These are phyloP conservation scores for Tragelaphus imberbis DNA, from an alignment of 2,113 vertebrate species.

Conservation along the genomic window DNA sequence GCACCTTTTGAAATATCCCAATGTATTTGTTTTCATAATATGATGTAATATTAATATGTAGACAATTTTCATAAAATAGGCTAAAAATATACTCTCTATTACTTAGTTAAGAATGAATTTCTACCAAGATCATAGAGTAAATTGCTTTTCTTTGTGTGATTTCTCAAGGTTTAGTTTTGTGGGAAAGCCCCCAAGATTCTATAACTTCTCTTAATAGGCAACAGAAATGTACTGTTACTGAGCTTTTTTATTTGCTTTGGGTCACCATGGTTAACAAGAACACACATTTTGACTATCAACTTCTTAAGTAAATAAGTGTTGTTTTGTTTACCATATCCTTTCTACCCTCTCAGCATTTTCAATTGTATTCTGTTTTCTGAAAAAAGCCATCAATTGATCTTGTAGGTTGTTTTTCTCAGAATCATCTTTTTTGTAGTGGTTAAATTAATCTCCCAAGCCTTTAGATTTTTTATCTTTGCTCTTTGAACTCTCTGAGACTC, in stretches of 20 bases:
- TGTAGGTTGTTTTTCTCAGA: not conserved
- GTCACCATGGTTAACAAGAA: not conserved
- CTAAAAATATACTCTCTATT: not conserved
- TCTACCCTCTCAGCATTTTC: not conserved
- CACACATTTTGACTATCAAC: not conserved
- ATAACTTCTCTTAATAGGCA: not conserved
- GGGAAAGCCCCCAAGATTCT: not conserved
- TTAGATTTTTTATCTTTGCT: not conserved
- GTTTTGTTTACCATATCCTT: not conserved
- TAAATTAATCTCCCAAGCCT: slow-evolving; percentile 27
- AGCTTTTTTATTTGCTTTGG: not conserved
- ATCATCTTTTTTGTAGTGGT: not conserved
- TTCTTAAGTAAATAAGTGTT: not conserved
- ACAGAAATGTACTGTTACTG: not conserved
- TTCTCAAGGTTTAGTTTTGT: slow-evolving; percentile 11
- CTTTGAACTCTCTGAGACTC: not conserved
- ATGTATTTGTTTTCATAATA: not conserved
- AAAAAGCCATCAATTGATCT: not conserved
- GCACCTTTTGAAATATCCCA: not conserved
- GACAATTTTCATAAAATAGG: not conserved
- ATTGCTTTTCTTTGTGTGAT: not conserved
- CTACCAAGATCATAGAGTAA: not conserved
- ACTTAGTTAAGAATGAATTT: slow-evolving; percentile 1
- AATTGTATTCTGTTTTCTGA: slow-evolving; percentile 25
- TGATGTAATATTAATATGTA: not conserved